Evolutionary conservation across 2,797 vertebrate genomes (phyloP).

Genomic region (Urosaurus nigricauda): DNA sequence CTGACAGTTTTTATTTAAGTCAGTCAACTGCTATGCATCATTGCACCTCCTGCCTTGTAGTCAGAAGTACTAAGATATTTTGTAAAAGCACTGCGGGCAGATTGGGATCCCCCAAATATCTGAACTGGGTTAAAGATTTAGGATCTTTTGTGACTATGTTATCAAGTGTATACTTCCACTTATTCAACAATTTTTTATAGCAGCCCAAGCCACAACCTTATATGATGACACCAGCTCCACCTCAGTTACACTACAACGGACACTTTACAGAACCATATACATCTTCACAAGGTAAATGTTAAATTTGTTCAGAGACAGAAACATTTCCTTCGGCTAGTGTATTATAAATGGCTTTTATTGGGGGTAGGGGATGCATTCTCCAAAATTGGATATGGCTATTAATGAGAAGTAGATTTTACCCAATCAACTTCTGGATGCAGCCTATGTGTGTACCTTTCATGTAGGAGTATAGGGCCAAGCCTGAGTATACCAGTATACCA

Average conservation of each 20-base stretch:
- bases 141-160: background rate
- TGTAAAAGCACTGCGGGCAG: background rate
- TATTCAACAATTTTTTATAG: conserved; percentile 66
- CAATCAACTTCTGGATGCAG: background rate
- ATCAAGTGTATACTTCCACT: background rate
- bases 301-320: background rate
- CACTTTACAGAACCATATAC: conserved; percentile 94
- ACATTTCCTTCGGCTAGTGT: background rate
- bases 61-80: background rate
- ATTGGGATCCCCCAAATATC: background rate
- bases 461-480: background rate
- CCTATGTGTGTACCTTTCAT: background rate
- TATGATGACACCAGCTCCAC: conserved; percentile 91
- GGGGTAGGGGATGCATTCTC: background rate
- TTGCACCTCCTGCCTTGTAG: background rate
- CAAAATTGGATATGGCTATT: background rate
- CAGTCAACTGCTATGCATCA: background rate
- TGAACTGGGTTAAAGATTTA: background rate
- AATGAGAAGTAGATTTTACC: background rate
- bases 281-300: conserved; percentile 92
- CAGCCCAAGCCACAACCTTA: conserved; percentile 93
- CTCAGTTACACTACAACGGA: conserved; percentile 95
- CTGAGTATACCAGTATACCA: background rate
- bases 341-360: background rate
- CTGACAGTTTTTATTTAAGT: background rate